Percentiles rank a stretch among this genome's conserved stretches.
These are phyloP conservation scores for Bombus huntii DNA, from an alignment of 1,140 invertebrate species.

Conservation along the genomic window DNA sequence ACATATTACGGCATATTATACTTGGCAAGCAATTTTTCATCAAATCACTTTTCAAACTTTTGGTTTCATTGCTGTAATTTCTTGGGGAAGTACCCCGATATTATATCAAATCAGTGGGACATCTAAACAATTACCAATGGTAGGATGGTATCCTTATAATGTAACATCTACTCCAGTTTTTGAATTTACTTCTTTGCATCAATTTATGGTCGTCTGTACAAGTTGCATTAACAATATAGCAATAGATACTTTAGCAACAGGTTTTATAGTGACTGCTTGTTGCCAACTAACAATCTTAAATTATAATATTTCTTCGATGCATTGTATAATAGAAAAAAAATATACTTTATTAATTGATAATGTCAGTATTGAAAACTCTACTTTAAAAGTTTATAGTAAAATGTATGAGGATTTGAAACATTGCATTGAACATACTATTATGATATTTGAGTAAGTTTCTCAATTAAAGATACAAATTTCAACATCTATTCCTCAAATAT, in stretches of 20 bases:
- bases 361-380: too few species aligned
- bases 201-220: conserved; percentile 76
- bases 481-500: neutral
- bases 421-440: conserved; percentile 60
- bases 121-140: conserved; percentile 59
- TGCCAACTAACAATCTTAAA: conserved; percentile 75
- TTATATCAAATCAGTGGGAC: conserved; percentile 43
- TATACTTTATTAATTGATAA: neutral
- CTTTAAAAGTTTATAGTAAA: neutral
- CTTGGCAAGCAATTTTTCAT: conserved; percentile 71
- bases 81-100: conserved; percentile 65
- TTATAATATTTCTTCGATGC: conserved; percentile 56
- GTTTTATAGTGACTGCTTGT: conserved; percentile 80
- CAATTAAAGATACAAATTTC: neutral
- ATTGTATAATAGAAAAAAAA: neutral
- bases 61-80: conserved; percentile 53
- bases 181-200: conserved; percentile 81
- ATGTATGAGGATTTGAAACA: conserved; percentile 51
- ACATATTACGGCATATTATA: conserved; percentile 53
- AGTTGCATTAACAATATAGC: conserved; percentile 80
- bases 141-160: conserved; percentile 82
- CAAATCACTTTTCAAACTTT: conserved; percentile 68
- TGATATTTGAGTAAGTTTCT: conserved; percentile 65
- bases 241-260: conserved; percentile 80
- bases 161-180: conserved; percentile 79